These are phyloP conservation scores for Sisyra nigra DNA, from an alignment of 2,888 invertebrate genomes.

Conservation along the genomic window DNA sequence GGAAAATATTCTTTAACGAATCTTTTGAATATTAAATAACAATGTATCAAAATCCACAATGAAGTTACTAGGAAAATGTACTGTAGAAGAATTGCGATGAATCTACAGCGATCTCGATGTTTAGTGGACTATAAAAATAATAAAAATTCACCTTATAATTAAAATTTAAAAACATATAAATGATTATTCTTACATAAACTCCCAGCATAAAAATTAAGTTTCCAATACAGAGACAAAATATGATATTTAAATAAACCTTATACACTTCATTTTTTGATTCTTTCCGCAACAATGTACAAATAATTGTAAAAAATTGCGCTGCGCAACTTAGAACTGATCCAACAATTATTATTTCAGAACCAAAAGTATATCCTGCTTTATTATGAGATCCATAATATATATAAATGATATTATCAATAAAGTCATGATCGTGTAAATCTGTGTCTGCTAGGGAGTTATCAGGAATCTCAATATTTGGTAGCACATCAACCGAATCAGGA, in stretches of 20 bases:
- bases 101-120: conserved; percentile 43
- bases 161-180: too few relatives aligned
- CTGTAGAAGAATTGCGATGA: conserved; percentile 48
- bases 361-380: conserved; percentile 34
- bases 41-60: conserved; percentile 52
- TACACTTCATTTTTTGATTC: conserved; percentile 25
- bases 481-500: conserved; percentile 25
- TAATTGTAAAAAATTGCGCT: conserved; percentile 31
- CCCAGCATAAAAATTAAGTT: conserved; percentile 48
- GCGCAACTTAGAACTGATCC: conserved; percentile 32
- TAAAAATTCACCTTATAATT: neutral
- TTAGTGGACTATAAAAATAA: conserved; percentile 38
- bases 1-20: conserved; percentile 29
- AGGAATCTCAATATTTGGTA: conserved; percentile 35
- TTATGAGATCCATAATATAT: conserved; percentile 45
- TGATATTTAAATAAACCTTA: conserved; percentile 42
- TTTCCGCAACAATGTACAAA: conserved; percentile 25
- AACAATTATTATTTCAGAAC: conserved; percentile 30
- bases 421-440: conserved; percentile 49
- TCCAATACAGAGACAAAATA: conserved; percentile 40
- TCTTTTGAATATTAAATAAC: conserved; percentile 42
- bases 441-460: conserved; percentile 47
- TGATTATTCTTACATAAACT: conserved; percentile 35
- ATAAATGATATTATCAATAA: conserved; percentile 57
- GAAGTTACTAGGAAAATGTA: conserved; percentile 52